Evolutionary conservation across 2,888 invertebrate species (phyloP), one percentile per base, ranked within the genome.

Genomic region (Archips crataeganus): DNA sequence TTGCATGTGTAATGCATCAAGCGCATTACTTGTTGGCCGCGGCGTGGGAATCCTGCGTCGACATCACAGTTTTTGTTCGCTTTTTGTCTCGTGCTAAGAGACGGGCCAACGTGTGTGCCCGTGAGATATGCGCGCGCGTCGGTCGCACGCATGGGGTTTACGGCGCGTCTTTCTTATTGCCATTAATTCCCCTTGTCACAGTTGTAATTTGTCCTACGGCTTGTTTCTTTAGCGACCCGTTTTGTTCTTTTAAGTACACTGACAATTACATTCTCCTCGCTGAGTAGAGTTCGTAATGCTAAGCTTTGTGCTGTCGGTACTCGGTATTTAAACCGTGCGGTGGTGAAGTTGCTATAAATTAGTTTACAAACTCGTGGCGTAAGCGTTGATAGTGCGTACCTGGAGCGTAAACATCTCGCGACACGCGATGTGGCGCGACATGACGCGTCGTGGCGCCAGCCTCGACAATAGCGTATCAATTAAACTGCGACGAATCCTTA

Each of bases 1-100:
- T 88, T 91, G 89, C 92, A 92, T 91, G 87, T 87, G 87, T 87
- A 90, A 90, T 89, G 86, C 84, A 82, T 86, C 86, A 89, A 89
- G 90, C 85, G 86, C 85, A 87, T 88, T 88, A 88, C 86, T 82
- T 83, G 83, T 85, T 85, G 86, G 80, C 82, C 79, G 78, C 81
- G 81, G 77, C 87, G 90, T 92, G 90, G 88, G 90, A 90, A 90
- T 86, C 86, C 81, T 79, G 84, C 86, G 82, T 88, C 83, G 82
- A 86, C 82, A 82, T 84, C 79, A 76, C 75, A 77, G 74, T 79
- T 80, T 84, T 85, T 85, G 79, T 74, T 84, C 78, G 80, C 82
- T 87, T 89, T 90, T 86, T 88, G 89, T 88, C 87, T 90, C 89
- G 88, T 88, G 88, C 86, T 87, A 86, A 85, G 81, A 81, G 82